These are phyloP conservation scores for Coecobrya sp. DNA, from an alignment of 2,888 invertebrate species.

Conservation along the genomic window DNA sequence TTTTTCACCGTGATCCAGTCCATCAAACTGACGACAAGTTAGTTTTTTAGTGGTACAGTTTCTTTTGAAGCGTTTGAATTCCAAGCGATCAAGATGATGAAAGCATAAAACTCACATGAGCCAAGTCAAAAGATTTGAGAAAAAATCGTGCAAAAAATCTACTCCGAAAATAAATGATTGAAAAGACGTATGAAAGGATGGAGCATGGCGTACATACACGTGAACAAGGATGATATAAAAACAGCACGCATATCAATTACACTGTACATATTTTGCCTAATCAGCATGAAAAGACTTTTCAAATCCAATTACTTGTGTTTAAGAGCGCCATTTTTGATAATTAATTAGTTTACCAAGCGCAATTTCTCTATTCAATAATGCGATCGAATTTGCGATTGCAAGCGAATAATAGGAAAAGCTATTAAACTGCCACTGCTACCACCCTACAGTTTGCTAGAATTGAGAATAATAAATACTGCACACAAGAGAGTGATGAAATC, in stretches of 20 bases:
- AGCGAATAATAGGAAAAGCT: conserved; percentile 7
- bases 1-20: conserved; percentile 67
- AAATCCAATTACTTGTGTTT: conserved; percentile 49
- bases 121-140: neutral
- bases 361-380: conserved; percentile 8
- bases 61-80: conserved; percentile 52
- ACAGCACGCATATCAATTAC: conserved; percentile 22
- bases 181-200: neutral
- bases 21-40: conserved; percentile 79
- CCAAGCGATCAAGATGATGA: conserved; percentile 55
- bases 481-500: conserved; percentile 62
- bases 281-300: conserved; percentile 44
- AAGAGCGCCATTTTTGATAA: conserved; percentile 43
- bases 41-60: conserved; percentile 20
- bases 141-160: conserved; percentile 26
- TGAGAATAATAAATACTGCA: conserved; percentile 25
- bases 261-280: conserved; percentile 30
- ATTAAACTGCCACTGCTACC: neutral
- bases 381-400: conserved; percentile 25
- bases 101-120: conserved; percentile 45
- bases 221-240: neutral
- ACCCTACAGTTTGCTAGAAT: neutral
- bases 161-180: conserved; percentile 49
- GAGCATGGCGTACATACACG: neutral
- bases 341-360: conserved; percentile 54